Conservation (phyloP, 2,888 invertebrate genomes). For the Empis stercorea region DNA sequence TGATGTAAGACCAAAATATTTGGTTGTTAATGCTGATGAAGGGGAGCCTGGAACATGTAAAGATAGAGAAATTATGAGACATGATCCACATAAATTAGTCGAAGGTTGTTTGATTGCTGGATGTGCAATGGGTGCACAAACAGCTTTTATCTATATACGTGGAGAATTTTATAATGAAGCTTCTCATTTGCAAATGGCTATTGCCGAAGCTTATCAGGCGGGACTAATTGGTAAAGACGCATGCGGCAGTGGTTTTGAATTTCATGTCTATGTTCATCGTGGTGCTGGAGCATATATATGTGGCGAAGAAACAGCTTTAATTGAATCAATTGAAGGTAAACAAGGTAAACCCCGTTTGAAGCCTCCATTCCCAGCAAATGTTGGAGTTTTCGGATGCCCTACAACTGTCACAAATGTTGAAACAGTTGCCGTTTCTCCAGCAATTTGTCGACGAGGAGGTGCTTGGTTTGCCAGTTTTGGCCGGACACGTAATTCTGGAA, state of each 20-base stretch:
- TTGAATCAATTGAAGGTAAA: conserved; percentile 94
- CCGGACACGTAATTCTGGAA: conserved; percentile 87
- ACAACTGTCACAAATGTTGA: conserved; percentile 98
- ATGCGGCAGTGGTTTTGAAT: conserved; percentile 88
- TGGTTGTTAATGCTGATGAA: conserved; percentile 97
- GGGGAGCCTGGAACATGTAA: conserved; percentile 99
- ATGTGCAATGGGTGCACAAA: conserved; percentile 83
- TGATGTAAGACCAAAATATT: conserved; percentile 89
- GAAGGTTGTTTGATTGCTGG: conserved; percentile 95
- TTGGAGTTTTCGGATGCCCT: conserved; percentile 94
- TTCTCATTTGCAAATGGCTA: conserved; percentile 89
- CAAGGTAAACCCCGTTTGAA: conserved; percentile 95
- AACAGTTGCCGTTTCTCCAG: conserved; percentile 88
- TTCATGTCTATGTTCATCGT: conserved; percentile 90
- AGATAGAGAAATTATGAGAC: conserved; percentile 94
- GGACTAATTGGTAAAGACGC: conserved; percentile 88
- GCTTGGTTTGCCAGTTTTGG: conserved; percentile 94
- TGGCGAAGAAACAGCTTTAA: conserved; percentile 96
- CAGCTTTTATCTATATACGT: conserved; percentile 95
- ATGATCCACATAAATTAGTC: conserved; percentile 90
- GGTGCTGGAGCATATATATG: conserved; percentile 98
- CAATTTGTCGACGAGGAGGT: conserved; percentile 89
- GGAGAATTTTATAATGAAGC: conserved; percentile 99
- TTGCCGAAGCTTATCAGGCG: conserved; percentile 87
- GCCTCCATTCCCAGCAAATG: conserved; percentile 97